Conservation (phyloP, 2,113 vertebrate species). For the Tupaia tana region DNA sequence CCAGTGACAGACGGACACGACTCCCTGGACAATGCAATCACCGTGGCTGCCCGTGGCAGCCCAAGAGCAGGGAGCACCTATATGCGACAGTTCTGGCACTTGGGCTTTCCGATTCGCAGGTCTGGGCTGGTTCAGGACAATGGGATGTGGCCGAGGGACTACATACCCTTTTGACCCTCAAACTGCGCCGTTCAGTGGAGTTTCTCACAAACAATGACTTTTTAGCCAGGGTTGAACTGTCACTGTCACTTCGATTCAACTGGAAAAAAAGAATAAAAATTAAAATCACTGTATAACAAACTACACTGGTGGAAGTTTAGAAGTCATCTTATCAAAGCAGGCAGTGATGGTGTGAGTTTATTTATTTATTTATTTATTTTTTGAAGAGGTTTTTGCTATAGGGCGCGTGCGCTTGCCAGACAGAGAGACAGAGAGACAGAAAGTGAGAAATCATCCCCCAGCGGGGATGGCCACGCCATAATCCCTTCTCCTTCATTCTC, state of each 20-base stretch:
- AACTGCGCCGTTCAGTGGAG: conserved; percentile 88
- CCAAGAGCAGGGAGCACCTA: fast-evolving
- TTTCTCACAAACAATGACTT: conserved; percentile 92
- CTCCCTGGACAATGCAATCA: too few relatives aligned
- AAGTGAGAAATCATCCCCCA: too few relatives aligned
- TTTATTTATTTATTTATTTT: neutral
- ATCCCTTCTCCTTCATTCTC: too few relatives aligned
- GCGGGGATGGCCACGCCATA: too few relatives aligned
- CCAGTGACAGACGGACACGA: neutral
- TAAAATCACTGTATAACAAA: neutral
- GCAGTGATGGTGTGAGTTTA: neutral
- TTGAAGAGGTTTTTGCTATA: neutral
- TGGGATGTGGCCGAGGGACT: neutral
- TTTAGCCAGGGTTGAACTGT: conserved; percentile 91
- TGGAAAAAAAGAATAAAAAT: conserved; percentile 73
- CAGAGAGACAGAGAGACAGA: too few relatives aligned
- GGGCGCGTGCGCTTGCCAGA: too few relatives aligned
- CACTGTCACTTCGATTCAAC: conserved; percentile 92
- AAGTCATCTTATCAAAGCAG: neutral
- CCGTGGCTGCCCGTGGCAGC: neutral
- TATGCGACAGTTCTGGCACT: fast-evolving
- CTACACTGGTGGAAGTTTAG: neutral
- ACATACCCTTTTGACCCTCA: conserved; percentile 91
- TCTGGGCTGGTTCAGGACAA: fast-evolving
- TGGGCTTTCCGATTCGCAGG: fast-evolving